Evolutionary conservation across 2,113 vertebrate species (phyloP).

Genomic region (Hyla sarda): DNA sequence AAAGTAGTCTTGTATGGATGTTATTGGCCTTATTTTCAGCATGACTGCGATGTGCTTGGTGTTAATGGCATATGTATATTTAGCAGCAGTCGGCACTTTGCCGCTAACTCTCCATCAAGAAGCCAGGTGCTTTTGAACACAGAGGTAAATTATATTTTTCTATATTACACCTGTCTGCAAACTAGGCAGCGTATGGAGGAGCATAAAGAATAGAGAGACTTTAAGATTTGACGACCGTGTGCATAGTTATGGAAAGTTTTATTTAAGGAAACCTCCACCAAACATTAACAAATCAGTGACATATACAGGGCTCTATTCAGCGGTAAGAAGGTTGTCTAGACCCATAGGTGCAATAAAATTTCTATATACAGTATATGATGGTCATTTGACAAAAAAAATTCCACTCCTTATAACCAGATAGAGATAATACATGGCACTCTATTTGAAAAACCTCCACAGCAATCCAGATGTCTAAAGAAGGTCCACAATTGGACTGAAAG

Average conservation of each 20-base stretch:
- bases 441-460: no score
- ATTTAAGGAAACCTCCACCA: no score
- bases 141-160: neutral
- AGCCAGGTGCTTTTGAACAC: neutral
- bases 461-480: no score
- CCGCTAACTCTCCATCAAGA: neutral
- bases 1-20: neutral
- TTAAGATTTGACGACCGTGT: neutral
- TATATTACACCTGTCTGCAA: no score
- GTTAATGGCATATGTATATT: neutral
- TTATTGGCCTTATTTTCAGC: neutral
- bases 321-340: neutral
- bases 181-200: neutral
- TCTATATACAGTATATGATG: no score
- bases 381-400: no score
- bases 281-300: neutral
- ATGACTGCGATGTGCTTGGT: neutral
- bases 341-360: no score
- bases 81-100: neutral
- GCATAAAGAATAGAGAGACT: neutral
- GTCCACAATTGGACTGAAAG: no score
- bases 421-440: no score
- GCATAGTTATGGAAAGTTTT: no score
- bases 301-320: neutral
- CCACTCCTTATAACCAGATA: no score